Evolutionary conservation across 2,888 invertebrate genomes (phyloP).

Genomic region (Athrips mouffetella): DNA sequence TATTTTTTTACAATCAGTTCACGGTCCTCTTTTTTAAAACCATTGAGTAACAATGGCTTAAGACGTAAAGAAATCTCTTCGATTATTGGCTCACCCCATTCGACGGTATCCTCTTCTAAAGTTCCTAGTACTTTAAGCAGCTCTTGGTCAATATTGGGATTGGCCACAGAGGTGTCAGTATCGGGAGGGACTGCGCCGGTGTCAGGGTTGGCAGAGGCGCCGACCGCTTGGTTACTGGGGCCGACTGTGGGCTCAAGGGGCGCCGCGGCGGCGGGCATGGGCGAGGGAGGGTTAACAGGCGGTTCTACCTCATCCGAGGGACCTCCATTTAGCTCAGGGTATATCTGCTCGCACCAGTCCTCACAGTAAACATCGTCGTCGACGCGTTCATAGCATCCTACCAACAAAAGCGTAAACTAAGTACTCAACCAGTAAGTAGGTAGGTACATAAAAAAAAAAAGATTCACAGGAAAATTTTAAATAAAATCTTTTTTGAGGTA

Average conservation of each 20-base stretch:
- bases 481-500: neutral
- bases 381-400: too few species aligned
- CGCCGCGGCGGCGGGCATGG: neutral
- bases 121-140: neutral
- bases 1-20: neutral
- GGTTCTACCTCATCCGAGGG: neutral
- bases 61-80: conserved; percentile 4
- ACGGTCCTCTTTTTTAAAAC: neutral
- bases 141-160: neutral
- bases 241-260: neutral
- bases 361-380: too few species aligned
- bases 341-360: too few species aligned
- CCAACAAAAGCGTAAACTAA: too few species aligned
- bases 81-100: conserved; percentile 16
- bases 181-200: neutral
- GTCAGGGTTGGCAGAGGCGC: neutral
- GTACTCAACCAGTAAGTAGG: too few species aligned
- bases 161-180: neutral
- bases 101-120: conserved; percentile 4
- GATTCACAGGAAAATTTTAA: too few species aligned
- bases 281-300: too few species aligned
- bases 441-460: too few species aligned
- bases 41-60: neutral
- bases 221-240: neutral
- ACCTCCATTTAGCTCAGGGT: too few species aligned